Base-by-base conservation (phyloP, 2,888 invertebrate genomes). In the Syritta pipiens region DNA sequence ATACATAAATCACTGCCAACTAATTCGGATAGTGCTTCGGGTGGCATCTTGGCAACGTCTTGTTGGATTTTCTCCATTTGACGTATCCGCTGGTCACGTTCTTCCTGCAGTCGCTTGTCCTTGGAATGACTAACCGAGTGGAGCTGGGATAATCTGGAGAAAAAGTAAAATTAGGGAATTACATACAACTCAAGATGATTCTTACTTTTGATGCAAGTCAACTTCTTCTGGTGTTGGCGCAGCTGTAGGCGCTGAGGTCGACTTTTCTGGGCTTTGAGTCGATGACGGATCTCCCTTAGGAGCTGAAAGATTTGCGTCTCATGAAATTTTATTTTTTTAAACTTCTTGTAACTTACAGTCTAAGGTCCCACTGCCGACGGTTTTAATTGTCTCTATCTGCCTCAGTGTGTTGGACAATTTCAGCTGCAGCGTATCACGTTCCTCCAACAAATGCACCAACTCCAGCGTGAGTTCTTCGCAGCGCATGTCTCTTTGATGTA, bases 391-490 rank as follows among this genome's bases (percentile, higher is more conserved):
- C 86, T 95, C 96, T 82, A 93, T 93, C 30, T 94, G 91, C 42
- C 96, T 91, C 63, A 96, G 90, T 6, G 95, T 93, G 85, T 95
- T 95, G 0, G 96, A 96, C 4, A 97, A 88, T 81, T 95, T 92
- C 72, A 96, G 88, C 84, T 96, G 96, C 57, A 97, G 88, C 0
- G 94, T 94, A 85, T 97, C 96, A 59, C 96, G 91, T 86, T 96
- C 96, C 86, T 96, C 96, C 46, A 96, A 88, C 44, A 97, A 89
- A 86, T 93, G 94, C 82, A 94, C 94, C 55, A 97, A 89, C 86
- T 97, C 96, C 84, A 94, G 91, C 0, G 96, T 96, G 71, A 97
- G 90, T 87, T 96, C 96, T 85, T 96, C 96, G 86, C 95, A 95
- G 0, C 95, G 91, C 69, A 96, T 94, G 83, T 96, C 96, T 81